A percentile compares a stretch with the other conserved stretches of the same genome.
phyloP scores from a whole-genome alignment of 2,113 vertebrate species.

The Trematocara unimaculatum region DNA sequence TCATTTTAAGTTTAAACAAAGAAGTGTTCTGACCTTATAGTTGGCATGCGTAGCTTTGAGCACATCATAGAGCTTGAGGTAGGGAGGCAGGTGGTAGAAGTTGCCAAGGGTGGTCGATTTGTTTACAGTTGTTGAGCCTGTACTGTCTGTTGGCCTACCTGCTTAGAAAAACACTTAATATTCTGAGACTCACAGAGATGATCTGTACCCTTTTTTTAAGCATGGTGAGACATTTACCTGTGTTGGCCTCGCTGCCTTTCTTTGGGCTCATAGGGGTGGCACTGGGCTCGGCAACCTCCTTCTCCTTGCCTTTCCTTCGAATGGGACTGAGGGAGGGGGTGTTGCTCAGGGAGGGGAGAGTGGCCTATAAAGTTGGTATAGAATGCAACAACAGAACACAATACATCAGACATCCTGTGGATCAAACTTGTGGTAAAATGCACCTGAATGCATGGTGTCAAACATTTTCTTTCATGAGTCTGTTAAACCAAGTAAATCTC shows the following conservation, averaged over 20 bases:
- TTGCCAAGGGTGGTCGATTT: constrained; percentile 89
- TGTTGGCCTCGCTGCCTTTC: constrained; percentile 80
- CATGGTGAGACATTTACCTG: constrained; percentile 65
- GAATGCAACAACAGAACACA: not conserved
- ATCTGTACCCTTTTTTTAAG: not conserved
- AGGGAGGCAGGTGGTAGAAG: constrained; percentile 93
- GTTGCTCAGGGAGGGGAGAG: constrained; percentile 88
- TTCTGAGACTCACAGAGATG: not conserved
- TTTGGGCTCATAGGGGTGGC: constrained; percentile 88
- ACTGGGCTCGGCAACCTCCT: constrained; percentile 77
- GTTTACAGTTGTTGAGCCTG: constrained; percentile 77
- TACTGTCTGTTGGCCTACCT: constrained; percentile 79
- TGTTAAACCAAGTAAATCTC: rapidly evolving
- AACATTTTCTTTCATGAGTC: not conserved
- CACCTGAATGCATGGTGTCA: not conserved
- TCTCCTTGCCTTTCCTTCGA: constrained; percentile 92
- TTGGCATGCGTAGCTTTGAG: constrained; percentile 96
- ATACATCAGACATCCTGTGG: not conserved
- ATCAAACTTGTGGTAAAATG: not conserved
- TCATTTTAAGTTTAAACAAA: not conserved
- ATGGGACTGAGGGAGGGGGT: constrained; percentile 95
- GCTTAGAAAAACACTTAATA: constrained; percentile 47
- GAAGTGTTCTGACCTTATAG: constrained; percentile 80
- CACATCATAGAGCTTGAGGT: constrained; percentile 92
- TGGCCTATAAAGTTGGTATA: constrained; percentile 72